Conservation (phyloP, 2,113 vertebrate species). For the Ptilonorhynchus violaceus region DNA sequence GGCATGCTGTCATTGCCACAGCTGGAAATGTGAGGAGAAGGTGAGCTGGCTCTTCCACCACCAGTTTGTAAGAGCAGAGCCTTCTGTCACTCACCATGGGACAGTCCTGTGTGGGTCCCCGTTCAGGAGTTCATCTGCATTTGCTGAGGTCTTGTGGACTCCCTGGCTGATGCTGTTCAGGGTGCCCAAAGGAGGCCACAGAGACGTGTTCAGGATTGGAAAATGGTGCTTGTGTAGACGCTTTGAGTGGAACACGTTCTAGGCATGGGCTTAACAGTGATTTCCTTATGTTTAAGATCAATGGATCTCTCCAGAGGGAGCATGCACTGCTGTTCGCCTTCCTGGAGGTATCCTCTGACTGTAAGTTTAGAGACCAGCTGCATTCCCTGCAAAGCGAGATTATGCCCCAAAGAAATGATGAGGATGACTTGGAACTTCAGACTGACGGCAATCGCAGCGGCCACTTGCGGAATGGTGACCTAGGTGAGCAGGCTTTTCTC, state of each 20-base stretch:
- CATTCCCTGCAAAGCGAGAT: background rate
- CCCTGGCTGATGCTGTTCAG: background rate
- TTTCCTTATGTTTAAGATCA: background rate
- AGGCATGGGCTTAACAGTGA: background rate
- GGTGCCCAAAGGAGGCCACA: background rate
- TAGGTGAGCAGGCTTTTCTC: constrained; percentile 7
- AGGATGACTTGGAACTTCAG: constrained; percentile 51
- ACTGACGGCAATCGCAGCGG: constrained; percentile 64
- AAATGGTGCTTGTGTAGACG: rapidly evolving
- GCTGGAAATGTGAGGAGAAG: background rate
- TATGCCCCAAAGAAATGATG: rapidly evolving
- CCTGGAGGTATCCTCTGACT: constrained; percentile 39
- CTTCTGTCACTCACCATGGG: background rate
- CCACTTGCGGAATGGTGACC: background rate
- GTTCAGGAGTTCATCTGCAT: background rate
- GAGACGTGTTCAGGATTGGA: background rate
- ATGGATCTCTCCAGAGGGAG: constrained; percentile 16
- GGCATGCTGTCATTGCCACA: background rate
- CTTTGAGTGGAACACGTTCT: background rate
- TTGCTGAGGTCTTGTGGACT: background rate
- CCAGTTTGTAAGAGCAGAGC: background rate
- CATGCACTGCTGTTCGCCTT: constrained; percentile 53
- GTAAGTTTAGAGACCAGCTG: constrained; percentile 44
- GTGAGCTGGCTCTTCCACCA: background rate
- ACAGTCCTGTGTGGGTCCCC: background rate